Evolutionary conservation across 2,888 invertebrate genomes (phyloP), one percentile per base, ranked within the genome.

Genomic region (Lasioglossum calceatum): DNA sequence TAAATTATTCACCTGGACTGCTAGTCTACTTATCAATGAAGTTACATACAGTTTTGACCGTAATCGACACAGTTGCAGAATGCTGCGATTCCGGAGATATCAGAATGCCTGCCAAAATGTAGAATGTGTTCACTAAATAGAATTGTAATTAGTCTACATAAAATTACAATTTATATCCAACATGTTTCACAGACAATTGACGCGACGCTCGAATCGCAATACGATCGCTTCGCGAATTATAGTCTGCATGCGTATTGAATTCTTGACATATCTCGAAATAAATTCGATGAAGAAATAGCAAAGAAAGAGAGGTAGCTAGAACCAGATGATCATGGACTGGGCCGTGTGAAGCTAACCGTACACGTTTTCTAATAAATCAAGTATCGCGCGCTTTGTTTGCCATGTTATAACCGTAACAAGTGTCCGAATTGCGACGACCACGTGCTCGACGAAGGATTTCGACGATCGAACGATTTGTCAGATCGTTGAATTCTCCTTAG

Each of bases 341-440:
- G 47, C 73, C 79, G 82, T 75, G 75, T 44, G 64, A 79, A 39
- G 50, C 75, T 64, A 73, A 71, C 58, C 61, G 73, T 80, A 73
- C 74, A 76, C 77, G 23, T 77, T 82, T 75, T 84, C 76, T 70
- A 39, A n/a, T 36, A 61, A 39, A n/a, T 39, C 67, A 36, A 42
- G 50, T 71, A 67, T 44, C 74, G 79, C 36, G 47, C 67, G 84
- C 79, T 86, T 81, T 77, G 71, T 84, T 81, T 82, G 81, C 77
- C 79, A 81, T 84, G 82, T 82, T 77, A 50, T 27, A 27, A 44
- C 16, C n/a, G n/a, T 76, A 75, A 80, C 42, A 77, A 77, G 84
- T 14, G 32, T 61, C 77, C 67, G 47, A 77, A 44, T 12, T 23
- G 27, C 61, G 80, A 58, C 76, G 70, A 80, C 64, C 64, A 36